phyloP scores from a whole-genome alignment of 2,797 vertebrate genomes.

The Tadarida brasiliensis region DNA sequence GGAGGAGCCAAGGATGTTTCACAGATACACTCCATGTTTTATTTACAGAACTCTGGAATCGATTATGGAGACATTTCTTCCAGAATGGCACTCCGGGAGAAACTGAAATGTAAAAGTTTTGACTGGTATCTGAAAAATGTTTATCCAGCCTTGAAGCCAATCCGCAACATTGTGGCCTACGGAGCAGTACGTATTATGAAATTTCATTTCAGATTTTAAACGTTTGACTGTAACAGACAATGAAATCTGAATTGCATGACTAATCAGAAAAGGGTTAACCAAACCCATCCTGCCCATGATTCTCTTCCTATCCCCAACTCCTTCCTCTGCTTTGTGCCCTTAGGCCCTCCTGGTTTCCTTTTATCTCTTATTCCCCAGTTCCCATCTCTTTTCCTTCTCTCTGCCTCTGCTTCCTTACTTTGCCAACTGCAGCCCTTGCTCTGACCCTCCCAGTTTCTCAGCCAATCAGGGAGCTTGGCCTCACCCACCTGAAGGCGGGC shows the following conservation, averaged over 20 bases:
- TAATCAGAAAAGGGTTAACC: neutral
- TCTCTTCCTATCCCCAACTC: neutral
- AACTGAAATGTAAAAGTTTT: slow-evolving; percentile 90
- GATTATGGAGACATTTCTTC: slow-evolving; percentile 91
- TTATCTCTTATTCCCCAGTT: neutral
- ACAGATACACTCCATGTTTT: slow-evolving; percentile 55
- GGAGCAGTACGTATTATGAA: slow-evolving; percentile 69
- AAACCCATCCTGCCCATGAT: neutral
- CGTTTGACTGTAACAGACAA: neutral
- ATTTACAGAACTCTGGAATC: slow-evolving; percentile 87
- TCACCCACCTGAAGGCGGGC: rapidly evolving
- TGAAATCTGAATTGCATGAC: neutral
- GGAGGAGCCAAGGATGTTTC: neutral
- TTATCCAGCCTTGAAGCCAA: slow-evolving; percentile 84
- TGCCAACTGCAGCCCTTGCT: neutral
- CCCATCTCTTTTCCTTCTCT: neutral
- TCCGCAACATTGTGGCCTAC: slow-evolving; percentile 66
- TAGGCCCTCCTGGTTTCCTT: neutral
- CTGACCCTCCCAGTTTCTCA: neutral
- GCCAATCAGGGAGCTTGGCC: neutral
- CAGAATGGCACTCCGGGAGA: slow-evolving; percentile 88
- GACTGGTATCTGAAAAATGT: slow-evolving; percentile 91
- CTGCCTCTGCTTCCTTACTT: neutral
- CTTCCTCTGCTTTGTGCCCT: neutral
- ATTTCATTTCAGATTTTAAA: neutral